A percentile compares a stretch with the other conserved stretches of the same genome.
Evolutionary conservation across 2,113 vertebrate genomes (phyloP).

Genomic region (Coreoperca whiteheadi): DNA sequence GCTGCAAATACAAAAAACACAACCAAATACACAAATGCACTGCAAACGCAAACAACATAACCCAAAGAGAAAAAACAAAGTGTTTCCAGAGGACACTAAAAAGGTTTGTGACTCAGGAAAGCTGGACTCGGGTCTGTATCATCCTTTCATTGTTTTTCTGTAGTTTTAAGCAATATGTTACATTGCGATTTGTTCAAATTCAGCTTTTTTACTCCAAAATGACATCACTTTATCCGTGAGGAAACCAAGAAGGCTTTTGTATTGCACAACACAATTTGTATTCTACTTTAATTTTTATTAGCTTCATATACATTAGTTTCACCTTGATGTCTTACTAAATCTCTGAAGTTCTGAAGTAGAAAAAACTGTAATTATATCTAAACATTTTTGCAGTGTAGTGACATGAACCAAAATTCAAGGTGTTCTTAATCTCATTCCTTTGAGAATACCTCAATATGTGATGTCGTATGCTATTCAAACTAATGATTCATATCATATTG

Average conservation of each 20-base stretch:
- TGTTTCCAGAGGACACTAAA: no score
- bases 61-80: no score
- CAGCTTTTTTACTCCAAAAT: background rate
- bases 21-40: no score
- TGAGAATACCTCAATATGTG: slow-evolving; percentile 2
- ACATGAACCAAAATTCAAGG: background rate
- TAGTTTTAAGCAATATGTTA: background rate
- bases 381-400: background rate
- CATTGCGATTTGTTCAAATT: background rate
- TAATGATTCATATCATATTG: slow-evolving; percentile 32
- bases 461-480: background rate
- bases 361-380: background rate
- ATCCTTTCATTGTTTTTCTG: no score
- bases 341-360: background rate
- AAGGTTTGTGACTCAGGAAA: no score
- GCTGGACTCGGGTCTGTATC: no score
- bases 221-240: background rate
- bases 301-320: background rate
- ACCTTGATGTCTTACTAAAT: background rate
- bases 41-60: no score
- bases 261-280: background rate
- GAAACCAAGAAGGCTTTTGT: background rate
- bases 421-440: slow-evolving; percentile 10
- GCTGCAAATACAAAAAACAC: no score
- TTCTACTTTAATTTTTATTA: background rate